These are phyloP conservation scores for Drosophila ustulata DNA, from an alignment of 2,888 invertebrate species.

Conservation along the genomic window DNA sequence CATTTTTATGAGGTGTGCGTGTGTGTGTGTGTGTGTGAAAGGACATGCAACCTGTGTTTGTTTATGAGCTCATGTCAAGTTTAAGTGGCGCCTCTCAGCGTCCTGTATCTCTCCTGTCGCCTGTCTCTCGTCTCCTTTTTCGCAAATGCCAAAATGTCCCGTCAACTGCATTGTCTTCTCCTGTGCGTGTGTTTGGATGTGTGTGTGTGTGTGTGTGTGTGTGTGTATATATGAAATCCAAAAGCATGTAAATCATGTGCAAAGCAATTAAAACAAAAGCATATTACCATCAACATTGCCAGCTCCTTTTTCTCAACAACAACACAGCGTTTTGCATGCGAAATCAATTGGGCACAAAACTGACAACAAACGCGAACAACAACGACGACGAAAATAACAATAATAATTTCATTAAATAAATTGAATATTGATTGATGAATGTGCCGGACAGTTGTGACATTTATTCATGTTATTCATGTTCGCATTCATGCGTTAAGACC, in stretches of 20 bases:
- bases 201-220: constrained; percentile 7
- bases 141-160: constrained; percentile 56
- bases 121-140: not conserved
- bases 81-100: constrained; percentile 61
- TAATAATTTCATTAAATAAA: constrained; percentile 63
- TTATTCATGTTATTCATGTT: constrained; percentile 64
- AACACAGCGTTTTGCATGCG: constrained; percentile 13
- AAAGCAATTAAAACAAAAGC: constrained; percentile 61
- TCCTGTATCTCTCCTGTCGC: constrained; percentile 11
- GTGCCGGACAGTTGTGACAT: constrained; percentile 63
- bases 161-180: constrained; percentile 59
- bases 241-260: constrained; percentile 58
- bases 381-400: constrained; percentile 26
- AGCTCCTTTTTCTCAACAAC: not conserved
- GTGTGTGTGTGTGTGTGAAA: constrained; percentile 33
- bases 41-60: constrained; percentile 72
- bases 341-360: constrained; percentile 24
- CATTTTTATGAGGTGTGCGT: constrained; percentile 69
- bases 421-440: constrained; percentile 69
- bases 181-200: constrained; percentile 24
- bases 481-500: constrained; percentile 54
- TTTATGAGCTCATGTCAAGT: constrained; percentile 67
- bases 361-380: constrained; percentile 18
- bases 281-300: not conserved
- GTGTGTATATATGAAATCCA: constrained; percentile 27